A percentile compares a stretch with the other conserved stretches of the same genome.
These are phyloP conservation scores for Actias luna DNA, from an alignment of 2,888 invertebrate species.

Conservation along the genomic window DNA sequence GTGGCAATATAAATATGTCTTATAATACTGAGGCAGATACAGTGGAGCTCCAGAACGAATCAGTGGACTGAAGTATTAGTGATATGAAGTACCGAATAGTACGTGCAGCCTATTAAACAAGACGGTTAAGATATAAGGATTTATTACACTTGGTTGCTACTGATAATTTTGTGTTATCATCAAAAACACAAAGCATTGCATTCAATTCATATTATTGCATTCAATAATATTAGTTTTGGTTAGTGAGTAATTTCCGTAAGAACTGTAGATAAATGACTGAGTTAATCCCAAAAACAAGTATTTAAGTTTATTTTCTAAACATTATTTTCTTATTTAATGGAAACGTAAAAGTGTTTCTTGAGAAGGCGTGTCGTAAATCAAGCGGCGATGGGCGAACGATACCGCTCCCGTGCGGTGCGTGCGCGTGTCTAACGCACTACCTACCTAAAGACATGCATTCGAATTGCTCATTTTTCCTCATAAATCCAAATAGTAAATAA, in stretches of 20 bases:
- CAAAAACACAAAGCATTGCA: no score
- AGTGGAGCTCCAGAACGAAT: no score
- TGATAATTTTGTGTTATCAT: background rate
- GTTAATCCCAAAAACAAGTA: constrained; percentile 2
- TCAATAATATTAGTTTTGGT: background rate
- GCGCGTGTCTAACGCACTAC: constrained; percentile 35
- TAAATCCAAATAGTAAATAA: constrained; percentile 55
- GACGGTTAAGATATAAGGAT: no score
- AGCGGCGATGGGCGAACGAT: constrained; percentile 65
- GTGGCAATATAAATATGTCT: no score
- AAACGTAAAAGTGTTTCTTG: constrained; percentile 54
- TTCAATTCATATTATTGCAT: no score
- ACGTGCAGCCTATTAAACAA: no score
- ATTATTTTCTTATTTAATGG: constrained; percentile 36
- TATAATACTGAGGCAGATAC: no score
- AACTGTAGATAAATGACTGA: background rate
- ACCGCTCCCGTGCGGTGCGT: constrained; percentile 56
- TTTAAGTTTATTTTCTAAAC: constrained; percentile 4
- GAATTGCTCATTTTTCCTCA: constrained; percentile 40
- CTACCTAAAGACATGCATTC: constrained; percentile 26
- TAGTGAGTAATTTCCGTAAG: background rate
- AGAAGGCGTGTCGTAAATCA: constrained; percentile 68
- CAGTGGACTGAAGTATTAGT: no score
- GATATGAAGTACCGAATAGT: no score
- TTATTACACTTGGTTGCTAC: no score